These are phyloP conservation scores for Cisticola juncidis DNA, from an alignment of 2,113 vertebrate species.

Conservation along the genomic window DNA sequence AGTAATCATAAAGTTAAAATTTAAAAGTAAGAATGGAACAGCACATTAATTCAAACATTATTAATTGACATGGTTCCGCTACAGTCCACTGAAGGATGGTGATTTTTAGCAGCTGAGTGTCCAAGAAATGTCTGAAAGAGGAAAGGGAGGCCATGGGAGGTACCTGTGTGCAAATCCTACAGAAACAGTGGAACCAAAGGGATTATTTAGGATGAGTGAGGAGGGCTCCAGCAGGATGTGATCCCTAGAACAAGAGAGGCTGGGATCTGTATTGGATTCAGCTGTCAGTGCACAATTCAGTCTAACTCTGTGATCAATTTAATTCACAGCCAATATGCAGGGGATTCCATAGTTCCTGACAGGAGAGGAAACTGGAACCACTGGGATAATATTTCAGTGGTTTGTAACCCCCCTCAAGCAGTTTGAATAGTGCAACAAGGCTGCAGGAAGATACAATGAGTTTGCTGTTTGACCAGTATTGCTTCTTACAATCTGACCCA, in stretches of 20 bases:
- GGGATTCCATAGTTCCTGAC: background rate
- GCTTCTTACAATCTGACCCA: background rate
- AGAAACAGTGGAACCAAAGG: background rate
- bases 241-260: background rate
- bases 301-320: background rate
- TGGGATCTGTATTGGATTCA: background rate
- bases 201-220: background rate
- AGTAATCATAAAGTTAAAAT: background rate
- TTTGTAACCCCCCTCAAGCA: background rate
- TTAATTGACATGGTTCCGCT: background rate
- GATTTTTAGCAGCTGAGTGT: background rate
- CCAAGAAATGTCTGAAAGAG: background rate
- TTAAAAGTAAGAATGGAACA: background rate
- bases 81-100: background rate
- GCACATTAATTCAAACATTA: background rate
- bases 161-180: background rate
- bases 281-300: background rate
- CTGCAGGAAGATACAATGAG: background rate
- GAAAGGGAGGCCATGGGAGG: background rate
- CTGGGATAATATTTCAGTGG: background rate
- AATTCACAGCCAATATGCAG: background rate
- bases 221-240: background rate
- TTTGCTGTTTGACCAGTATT: background rate
- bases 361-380: background rate
- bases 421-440: background rate